Evolutionary conservation across 2,113 vertebrate species (phyloP), one percentile per base, ranked within the genome.

Genomic region (Apteryx mantelli): DNA sequence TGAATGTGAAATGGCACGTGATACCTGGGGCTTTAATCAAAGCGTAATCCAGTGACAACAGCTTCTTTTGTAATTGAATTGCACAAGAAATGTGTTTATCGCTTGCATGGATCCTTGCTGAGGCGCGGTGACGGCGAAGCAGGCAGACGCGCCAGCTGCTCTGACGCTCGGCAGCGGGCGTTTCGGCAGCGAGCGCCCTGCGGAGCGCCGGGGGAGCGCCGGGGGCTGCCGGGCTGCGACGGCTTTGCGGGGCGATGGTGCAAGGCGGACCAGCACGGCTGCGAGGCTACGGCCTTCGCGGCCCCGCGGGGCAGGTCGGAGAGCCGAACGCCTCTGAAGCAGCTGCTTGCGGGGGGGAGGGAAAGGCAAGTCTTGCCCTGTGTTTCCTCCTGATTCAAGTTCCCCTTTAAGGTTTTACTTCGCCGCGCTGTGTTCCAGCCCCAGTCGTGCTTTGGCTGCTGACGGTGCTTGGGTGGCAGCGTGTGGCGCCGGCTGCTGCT

Each of bases 381-480:
- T 42, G 44, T 46, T 46, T 58, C 20, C 55, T 40, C n/a, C 48
- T 1, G 38, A 44, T 46, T 40, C 14, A 10, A 19, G 20, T 25
- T 40, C 53, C 40, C 48, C 15, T 25, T 52, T 13, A 2, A 12
- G 3, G 4, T 22, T 19, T 20, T 11, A 2, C 38, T 6, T 50
- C 17, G 24, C n/a, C 1, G 5, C 0, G 3, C 78, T 19, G 61
- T 13, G 42, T 42, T 42, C 32, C 2, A 36, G 28, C 19, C 25
- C 7, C 9, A 15, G 48, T 17, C 48, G 24, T 20, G 0, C 11
- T 16, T 9, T 4, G 22, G 76, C 82, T 30, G 82, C 52, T 9
- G 34, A 18, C 5, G 2, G 7, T 2, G 4, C 0, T 2, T 2
- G 42, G 78, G 7, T 26, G 4, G 1, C 20, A 3, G 26, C 28